These are phyloP conservation scores for Symphodus melops DNA, from an alignment of 2,113 vertebrate species.

Conservation along the genomic window DNA sequence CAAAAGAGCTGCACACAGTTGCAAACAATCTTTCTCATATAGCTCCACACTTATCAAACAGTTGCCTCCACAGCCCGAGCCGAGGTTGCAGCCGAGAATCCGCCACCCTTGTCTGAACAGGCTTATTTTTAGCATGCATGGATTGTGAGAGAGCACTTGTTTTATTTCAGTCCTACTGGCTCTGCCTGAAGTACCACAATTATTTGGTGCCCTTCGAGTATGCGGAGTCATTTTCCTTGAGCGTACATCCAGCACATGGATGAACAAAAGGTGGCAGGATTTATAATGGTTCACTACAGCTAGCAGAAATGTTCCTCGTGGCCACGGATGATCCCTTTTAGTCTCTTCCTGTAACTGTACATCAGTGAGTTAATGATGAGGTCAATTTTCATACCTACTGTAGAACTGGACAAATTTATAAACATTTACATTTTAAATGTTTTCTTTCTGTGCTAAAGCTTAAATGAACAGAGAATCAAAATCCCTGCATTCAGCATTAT, in stretches of 20 bases:
- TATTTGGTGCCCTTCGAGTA: constrained; percentile 72
- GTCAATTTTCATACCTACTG: constrained; percentile 21
- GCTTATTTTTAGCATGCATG: constrained; percentile 80
- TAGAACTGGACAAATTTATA: neutral
- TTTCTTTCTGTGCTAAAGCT: constrained; percentile 4
- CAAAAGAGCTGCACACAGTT: constrained; percentile 36
- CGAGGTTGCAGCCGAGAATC: constrained; percentile 73
- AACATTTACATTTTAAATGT: constrained; percentile 7
- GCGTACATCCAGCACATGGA: constrained; percentile 70
- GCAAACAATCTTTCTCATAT: constrained; percentile 51
- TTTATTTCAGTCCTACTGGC: constrained; percentile 79
- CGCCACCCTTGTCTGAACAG: constrained; percentile 74
- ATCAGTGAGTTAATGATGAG: constrained; percentile 25
- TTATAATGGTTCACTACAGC: constrained; percentile 59
- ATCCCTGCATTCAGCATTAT: constrained; percentile 8
- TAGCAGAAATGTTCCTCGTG: constrained; percentile 44
- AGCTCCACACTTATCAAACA: constrained; percentile 63
- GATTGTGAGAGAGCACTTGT: constrained; percentile 79
- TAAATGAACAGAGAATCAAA: constrained; percentile 14
- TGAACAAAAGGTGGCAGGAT: constrained; percentile 71
- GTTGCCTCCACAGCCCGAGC: constrained; percentile 69
- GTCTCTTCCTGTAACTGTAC: constrained; percentile 37
- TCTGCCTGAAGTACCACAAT: constrained; percentile 76
- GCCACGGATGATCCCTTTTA: constrained; percentile 31
- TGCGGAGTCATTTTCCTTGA: constrained; percentile 74